Evolutionary conservation across 2,888 invertebrate genomes (phyloP), one percentile per base, ranked within the genome.

Genomic region (Vanessa cardui): DNA sequence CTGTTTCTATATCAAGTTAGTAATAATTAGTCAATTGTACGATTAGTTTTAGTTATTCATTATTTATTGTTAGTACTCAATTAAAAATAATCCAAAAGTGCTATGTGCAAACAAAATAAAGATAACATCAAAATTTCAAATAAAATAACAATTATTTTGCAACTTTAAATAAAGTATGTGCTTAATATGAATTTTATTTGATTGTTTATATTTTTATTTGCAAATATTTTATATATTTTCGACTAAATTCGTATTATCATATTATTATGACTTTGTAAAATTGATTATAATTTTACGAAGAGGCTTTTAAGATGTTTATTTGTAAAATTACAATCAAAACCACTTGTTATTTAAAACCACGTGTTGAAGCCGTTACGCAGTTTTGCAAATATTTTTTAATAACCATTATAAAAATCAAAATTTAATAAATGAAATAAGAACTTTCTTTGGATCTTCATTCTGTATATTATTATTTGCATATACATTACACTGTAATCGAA

Each of bases 51-150:
- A 64, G 31, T 18, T 39, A 49, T 44, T 58, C 39, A 47, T 44
- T 70, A 70, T 70, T 70, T 70, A 70, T 70, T 70, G 15, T 61
- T 70, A 70, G 61, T 54, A 44, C 50, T 58, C 63, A 46, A 46
- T 58, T 50, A 50, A 50, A 49, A 50, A 59, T 26, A 54, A 15
- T 45, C 7, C 45, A n/a, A 44, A 12, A 12, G 12, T 39, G 39
- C 39, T 12, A 39, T 39, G 39, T 12, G 39, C 39, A 39, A 12
- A 39, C 39, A 12, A 52, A n/a, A 3, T 21, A 16, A 21, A 52
- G 15, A 8, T 8, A 2, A 20, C 12, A 26, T 12, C 6, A 52
- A 52, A 26, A 2, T 15, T 21, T 16, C 9, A 52, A 56, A 33
- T 47, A 18, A 47, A 47, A 47, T 18, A 18, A 18, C 47, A 47